These are phyloP conservation scores for Paradoxurus hermaphroditus DNA, from an alignment of 2,113 vertebrate species.

Conservation along the genomic window DNA sequence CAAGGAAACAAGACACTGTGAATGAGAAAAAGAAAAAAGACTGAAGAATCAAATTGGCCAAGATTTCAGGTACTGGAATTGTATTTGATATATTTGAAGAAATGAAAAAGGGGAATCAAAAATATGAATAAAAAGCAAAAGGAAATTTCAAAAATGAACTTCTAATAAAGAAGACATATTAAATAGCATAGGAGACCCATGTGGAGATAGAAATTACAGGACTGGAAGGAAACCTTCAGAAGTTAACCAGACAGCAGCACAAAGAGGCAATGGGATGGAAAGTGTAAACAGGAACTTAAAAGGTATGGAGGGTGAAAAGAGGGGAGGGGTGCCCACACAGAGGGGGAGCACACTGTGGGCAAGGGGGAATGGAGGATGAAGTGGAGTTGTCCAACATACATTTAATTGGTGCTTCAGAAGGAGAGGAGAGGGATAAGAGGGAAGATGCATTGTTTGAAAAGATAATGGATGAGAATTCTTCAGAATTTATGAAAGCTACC, in stretches of 20 bases:
- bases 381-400: neutral
- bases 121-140: neutral
- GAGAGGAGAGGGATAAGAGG: neutral
- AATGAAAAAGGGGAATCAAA: neutral
- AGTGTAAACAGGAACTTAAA: neutral
- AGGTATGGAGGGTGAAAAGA: too few relatives aligned
- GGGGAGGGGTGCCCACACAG: neutral
- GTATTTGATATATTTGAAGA: neutral
- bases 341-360: neutral
- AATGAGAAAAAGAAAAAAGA: neutral
- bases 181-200: neutral
- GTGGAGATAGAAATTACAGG: neutral
- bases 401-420: neutral
- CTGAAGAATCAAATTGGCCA: neutral
- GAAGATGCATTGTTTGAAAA: neutral
- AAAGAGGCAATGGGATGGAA: neutral
- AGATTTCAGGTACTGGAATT: neutral
- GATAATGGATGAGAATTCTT: neutral
- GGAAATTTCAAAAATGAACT: neutral
- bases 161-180: neutral
- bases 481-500: neutral
- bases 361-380: neutral
- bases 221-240: neutral
- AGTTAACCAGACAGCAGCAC: neutral
- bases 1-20: neutral